These are phyloP conservation scores for Melanerpes formicivorus DNA, from an alignment of 2,113 vertebrate genomes.

Conservation along the genomic window DNA sequence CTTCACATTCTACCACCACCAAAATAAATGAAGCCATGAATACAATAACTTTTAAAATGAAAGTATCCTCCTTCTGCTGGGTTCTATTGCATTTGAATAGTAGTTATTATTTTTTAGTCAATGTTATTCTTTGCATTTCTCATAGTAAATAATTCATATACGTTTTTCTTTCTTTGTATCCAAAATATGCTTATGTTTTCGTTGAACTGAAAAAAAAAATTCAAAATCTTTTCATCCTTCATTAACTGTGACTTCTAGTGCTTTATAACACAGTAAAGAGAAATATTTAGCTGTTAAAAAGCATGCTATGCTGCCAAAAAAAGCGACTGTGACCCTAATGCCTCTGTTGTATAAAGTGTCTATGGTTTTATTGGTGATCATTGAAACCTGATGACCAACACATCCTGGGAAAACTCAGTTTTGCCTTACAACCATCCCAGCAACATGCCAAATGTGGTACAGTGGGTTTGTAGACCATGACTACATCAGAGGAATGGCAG, in stretches of 20 bases:
- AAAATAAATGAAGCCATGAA: slow-evolving; percentile 50
- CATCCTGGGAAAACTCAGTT: neutral
- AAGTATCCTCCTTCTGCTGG: neutral
- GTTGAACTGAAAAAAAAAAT: neutral
- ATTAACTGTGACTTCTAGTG: neutral
- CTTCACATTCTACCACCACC: slow-evolving; percentile 24
- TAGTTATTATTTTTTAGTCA: slow-evolving; percentile 20
- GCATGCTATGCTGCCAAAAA: neutral
- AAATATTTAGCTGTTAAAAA: neutral
- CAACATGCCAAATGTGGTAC: neutral
- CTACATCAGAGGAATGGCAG: neutral
- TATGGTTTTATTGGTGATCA: neutral
- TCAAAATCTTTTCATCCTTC: neutral
- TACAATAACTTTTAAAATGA: slow-evolving; percentile 47
- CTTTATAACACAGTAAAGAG: neutral
- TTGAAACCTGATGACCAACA: neutral
- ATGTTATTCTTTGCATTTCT: slow-evolving; percentile 8
- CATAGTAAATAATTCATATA: neutral
- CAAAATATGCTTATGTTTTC: slow-evolving; percentile 8
- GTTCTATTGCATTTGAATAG: slow-evolving; percentile 50
- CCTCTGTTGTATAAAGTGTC: neutral
- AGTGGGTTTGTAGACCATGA: neutral
- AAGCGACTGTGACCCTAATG: neutral
- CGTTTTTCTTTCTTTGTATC: slow-evolving; percentile 13
- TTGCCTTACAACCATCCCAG: neutral